Conservation (phyloP, 2,797 vertebrate species). For the Halcyon badia region DNA sequence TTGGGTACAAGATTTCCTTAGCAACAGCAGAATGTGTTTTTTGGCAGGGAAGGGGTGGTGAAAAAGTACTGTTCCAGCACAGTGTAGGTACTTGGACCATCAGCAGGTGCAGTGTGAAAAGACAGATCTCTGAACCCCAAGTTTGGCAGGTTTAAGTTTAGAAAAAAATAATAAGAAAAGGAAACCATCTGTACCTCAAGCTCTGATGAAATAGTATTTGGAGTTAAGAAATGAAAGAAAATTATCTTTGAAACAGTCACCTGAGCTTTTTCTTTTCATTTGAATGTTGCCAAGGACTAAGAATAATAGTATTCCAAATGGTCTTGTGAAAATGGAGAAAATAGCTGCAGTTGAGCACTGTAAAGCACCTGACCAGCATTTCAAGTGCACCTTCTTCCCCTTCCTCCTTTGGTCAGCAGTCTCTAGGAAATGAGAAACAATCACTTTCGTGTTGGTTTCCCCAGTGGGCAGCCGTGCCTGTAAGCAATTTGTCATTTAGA, state of each 20-base stretch:
- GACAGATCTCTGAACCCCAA: conserved; percentile 29
- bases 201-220: background rate
- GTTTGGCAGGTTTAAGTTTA: conserved; percentile 28
- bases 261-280: conserved; percentile 42
- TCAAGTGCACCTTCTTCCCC: conserved; percentile 15
- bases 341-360: background rate
- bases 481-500: conserved; percentile 65
- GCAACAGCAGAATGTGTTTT: conserved; percentile 11
- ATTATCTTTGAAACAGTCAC: conserved; percentile 44
- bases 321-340: conserved; percentile 13
- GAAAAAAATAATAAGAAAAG: background rate
- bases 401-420: conserved; percentile 38
- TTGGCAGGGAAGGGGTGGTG: conserved; percentile 16
- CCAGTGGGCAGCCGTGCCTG: conserved; percentile 56
- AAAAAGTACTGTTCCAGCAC: background rate
- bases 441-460: conserved; percentile 47
- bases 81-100: conserved; percentile 46
- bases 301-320: conserved; percentile 31
- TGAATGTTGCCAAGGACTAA: background rate
- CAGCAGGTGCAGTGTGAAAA: conserved; percentile 47
- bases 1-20: conserved; percentile 20
- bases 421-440: conserved; percentile 63
- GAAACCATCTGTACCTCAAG: conserved; percentile 26
- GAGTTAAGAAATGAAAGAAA: conserved; percentile 23
- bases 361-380: conserved; percentile 38